Conservation (phyloP, 2,113 vertebrate species). For the Verasper variegatus region DNA sequence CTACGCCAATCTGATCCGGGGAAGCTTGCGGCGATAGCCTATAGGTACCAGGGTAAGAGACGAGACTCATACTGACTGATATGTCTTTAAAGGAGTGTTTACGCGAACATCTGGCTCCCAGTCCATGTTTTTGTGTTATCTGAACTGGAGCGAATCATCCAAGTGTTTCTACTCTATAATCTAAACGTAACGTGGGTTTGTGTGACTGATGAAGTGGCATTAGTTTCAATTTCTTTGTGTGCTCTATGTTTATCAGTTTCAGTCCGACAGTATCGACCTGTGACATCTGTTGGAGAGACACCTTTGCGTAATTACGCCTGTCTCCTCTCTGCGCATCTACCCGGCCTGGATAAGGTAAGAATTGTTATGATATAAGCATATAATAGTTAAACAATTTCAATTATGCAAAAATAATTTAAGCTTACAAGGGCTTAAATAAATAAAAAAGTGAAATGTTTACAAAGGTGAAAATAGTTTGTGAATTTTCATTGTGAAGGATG, state of each 20-base stretch:
- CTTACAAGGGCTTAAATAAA: not conserved
- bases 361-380: not conserved
- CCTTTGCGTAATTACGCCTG: constrained; percentile 29
- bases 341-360: constrained; percentile 63
- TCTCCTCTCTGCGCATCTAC: constrained; percentile 17
- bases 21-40: constrained; percentile 48
- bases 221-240: constrained; percentile 4
- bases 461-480: not conserved
- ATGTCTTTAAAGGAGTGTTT: constrained; percentile 6
- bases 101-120: constrained; percentile 38
- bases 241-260: constrained; percentile 16
- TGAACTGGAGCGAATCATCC: constrained; percentile 4
- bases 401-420: too few species aligned
- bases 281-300: constrained; percentile 42
- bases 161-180: constrained; percentile 4
- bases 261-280: constrained; percentile 12
- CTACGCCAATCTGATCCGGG: constrained; percentile 66
- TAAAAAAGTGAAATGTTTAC: not conserved
- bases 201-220: not conserved
- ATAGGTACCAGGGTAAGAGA: constrained; percentile 27
- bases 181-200: not conserved
- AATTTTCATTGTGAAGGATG: not conserved
- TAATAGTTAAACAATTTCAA: too few species aligned
- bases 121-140: not conserved
- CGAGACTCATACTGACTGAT: not conserved